Evolutionary conservation across 2,888 invertebrate species (phyloP).

Genomic region (Acronicta alni): DNA sequence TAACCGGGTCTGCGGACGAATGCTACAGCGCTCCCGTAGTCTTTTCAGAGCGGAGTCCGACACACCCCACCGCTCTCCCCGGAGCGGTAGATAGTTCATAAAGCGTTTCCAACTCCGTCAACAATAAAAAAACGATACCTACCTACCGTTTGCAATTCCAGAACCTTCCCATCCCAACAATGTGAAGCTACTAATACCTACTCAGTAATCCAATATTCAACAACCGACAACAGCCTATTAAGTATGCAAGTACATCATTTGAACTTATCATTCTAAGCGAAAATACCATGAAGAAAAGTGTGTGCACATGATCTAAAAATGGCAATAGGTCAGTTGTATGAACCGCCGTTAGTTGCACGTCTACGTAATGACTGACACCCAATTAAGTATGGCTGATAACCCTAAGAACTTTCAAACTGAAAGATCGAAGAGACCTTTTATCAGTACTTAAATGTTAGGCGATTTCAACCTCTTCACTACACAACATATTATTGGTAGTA

Average conservation of each 20-base stretch:
- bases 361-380: constrained; percentile 49
- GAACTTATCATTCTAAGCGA: constrained; percentile 45
- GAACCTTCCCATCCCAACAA: too few relatives aligned
- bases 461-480: background rate
- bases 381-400: constrained; percentile 47
- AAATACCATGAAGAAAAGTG: constrained; percentile 48
- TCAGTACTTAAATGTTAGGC: constrained; percentile 31
- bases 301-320: constrained; percentile 31
- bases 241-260: constrained; percentile 24
- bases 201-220: background rate
- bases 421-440: constrained; percentile 25
- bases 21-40: too few relatives aligned
- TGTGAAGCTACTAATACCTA: too few relatives aligned
- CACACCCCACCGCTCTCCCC: too few relatives aligned
- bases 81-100: too few relatives aligned
- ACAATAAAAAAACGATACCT: too few relatives aligned
- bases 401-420: constrained; percentile 36
- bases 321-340: constrained; percentile 45
- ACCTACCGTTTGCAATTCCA: too few relatives aligned
- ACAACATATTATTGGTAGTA: background rate
- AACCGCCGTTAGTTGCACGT: constrained; percentile 27
- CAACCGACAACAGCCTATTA: background rate
- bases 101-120: too few relatives aligned
- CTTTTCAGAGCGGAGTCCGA: too few relatives aligned
- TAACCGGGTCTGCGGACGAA: too few relatives aligned